A percentile compares a stretch with the other conserved stretches of the same genome.
These are phyloP conservation scores for Micoletzkya japonica DNA, from an alignment of 2,888 invertebrate species.

Conservation along the genomic window DNA sequence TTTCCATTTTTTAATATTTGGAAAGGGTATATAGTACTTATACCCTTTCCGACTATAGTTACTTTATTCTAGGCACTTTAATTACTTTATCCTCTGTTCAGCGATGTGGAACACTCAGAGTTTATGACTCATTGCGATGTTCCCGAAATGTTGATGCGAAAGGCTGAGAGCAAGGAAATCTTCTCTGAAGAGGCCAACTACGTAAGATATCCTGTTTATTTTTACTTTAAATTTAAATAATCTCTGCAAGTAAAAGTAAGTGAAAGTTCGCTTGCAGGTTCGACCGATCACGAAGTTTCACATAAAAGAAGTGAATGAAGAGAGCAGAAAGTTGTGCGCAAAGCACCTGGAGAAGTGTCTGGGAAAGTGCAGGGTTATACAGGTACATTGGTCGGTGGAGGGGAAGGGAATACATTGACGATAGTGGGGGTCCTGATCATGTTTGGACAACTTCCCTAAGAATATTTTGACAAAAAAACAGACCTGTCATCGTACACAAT, in stretches of 20 bases:
- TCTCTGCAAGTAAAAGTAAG: no score
- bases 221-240: background rate
- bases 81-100: no score
- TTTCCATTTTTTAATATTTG: background rate
- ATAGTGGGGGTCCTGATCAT: no score
- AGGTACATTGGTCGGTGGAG: constrained; percentile 34
- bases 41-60: no score
- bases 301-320: constrained; percentile 59
- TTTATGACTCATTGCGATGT: constrained; percentile 58
- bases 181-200: constrained; percentile 52
- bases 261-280: constrained; percentile 52
- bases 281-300: constrained; percentile 56
- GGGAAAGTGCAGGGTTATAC: constrained; percentile 57
- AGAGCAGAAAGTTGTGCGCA: constrained; percentile 55
- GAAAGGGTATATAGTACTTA: no score
- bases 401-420: no score
- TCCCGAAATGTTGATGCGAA: constrained; percentile 51
- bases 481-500: no score
- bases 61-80: no score
- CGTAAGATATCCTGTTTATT: constrained; percentile 39
- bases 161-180: constrained; percentile 46
- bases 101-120: constrained; percentile 56
- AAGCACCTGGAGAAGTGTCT: constrained; percentile 59
- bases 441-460: no score
- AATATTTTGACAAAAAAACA: no score